Percentiles rank a stretch among this genome's conserved stretches.
phyloP scores from a whole-genome alignment of 1,140 invertebrate species.

The Latrodectus geometricus region DNA sequence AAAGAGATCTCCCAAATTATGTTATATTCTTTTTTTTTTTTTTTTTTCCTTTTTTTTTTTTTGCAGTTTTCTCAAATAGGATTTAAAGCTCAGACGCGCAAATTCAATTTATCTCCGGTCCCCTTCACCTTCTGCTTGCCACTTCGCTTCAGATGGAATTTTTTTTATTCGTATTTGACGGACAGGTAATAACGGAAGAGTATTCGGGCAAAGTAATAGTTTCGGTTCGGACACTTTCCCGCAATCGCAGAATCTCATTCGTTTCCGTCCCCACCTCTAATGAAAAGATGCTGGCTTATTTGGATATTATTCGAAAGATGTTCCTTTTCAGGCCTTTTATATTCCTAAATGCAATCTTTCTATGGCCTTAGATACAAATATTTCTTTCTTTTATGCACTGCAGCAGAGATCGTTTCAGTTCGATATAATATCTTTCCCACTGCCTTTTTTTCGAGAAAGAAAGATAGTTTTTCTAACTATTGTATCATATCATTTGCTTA shows the following conservation, averaged over 20 bases:
- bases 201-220: constrained; percentile 56
- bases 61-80: too few relatives aligned
- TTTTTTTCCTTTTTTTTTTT: too few relatives aligned
- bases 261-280: constrained; percentile 41
- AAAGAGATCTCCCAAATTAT: too few relatives aligned
- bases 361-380: neutral
- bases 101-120: constrained; percentile 11
- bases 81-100: neutral
- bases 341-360: neutral
- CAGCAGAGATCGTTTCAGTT: neutral
- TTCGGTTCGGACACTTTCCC: constrained; percentile 50
- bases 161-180: constrained; percentile 29
- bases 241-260: constrained; percentile 46
- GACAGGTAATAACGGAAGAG: constrained; percentile 54
- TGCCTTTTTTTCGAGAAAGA: too few relatives aligned
- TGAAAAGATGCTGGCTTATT: constrained; percentile 46
- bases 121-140: constrained; percentile 17
- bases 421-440: too few relatives aligned
- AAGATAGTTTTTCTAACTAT: too few relatives aligned
- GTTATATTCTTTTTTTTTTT: too few relatives aligned
- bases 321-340: constrained; percentile 15
- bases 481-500: too few relatives aligned
- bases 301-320: constrained; percentile 45
- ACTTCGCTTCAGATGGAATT: constrained; percentile 32
- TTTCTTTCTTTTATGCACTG: neutral